Evolutionary conservation across 2,113 vertebrate species (phyloP), one percentile per base, ranked within the genome.

Genomic region (Microcebus griseorufus): DNA sequence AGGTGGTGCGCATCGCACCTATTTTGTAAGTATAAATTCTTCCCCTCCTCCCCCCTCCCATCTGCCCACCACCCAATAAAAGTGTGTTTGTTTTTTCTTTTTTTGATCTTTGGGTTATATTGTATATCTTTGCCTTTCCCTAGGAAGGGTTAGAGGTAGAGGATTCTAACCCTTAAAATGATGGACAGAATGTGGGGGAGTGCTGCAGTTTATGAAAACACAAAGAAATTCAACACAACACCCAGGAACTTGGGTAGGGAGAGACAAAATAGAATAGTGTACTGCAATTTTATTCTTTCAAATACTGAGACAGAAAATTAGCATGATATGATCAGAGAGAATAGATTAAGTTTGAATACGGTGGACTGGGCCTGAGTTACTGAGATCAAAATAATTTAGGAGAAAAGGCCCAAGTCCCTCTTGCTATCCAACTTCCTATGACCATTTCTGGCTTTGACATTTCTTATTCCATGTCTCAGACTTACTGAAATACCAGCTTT

Each of bases 381-480:
- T 97, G 93, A 97, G 73, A 96, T 95, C 93, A 98, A 98, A 98
- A 95, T 96, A 96, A 94, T 95, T 97, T 96, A 97, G 0, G 79
- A 98, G 95, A 97, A 82, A 85, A 97, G 91, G 97, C 81, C 0
- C 13, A 80, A 16, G 9, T 69, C 9, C 23, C 8, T 55, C 12
- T 8, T 17, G 11, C 32, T 48, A 3, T 45, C 34, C 29, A 70
- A 18, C 10, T 90, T 92, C 45, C 32, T 51, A 6, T 23, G 9
- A 18, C 8, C 25, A 34, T 93, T 34, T 42, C 62, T 29, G 67
- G 11, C 64, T 76, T 88, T 42, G 48, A n/a, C 22, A 39, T 60
- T 67, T 93, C 32, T 85, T 32, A 60, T 81, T 64, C 42, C 3
- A 0, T 13, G 5, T 39, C 79, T 89, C 75, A 76, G 16, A 69